Evolutionary conservation across 1,140 invertebrate genomes (phyloP), one percentile per base, ranked within the genome.

Genomic region (Planococcus citri): DNA sequence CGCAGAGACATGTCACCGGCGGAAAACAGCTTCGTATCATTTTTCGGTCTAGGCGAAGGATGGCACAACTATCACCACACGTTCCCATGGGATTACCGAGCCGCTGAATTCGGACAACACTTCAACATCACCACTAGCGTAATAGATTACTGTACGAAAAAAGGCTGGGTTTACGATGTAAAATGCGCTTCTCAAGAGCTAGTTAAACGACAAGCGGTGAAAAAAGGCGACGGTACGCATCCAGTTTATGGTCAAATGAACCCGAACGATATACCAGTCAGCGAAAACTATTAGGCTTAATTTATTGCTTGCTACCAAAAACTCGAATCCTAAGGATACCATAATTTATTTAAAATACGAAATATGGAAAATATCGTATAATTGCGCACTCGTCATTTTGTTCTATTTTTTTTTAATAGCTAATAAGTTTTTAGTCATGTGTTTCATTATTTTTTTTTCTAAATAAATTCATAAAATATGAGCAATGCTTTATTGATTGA

Each of bases 61-160:
- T 89, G 87, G 83, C 88, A 90, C 77, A 91, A 91, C 77, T 93
- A 90, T 77, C 89, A 92, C 74, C 89, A 91, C 75, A 82, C 84
- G 0, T 97, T 97, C 80, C 95, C 95, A 0, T 91, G 91, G 85
- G 95, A 97, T 76, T 95, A 95, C 81, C 89, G 91, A 75, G 88
- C 91, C 0, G 83, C 89, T 8, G 91, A 93, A 76, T 69, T 79
- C 77, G 33, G 80, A 75, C 22, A 77, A 73, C 76, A 75, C 8
- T 80, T 80, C 68, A 83, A 83, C 72, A 29, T 76, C 12, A 80
- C 82, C 0, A 79, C 82, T 0, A 75, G 72, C 17, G 61, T 83
- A n/a, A 83, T 85, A 0, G 77, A 81, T 71, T 75, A 77, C 61
- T 78, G 81, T 12, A 80, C 79, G 21, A 76, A 74, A 22, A 70